Conservation (phyloP, 2,888 invertebrate species). For the Phanerotoma sp. region DNA sequence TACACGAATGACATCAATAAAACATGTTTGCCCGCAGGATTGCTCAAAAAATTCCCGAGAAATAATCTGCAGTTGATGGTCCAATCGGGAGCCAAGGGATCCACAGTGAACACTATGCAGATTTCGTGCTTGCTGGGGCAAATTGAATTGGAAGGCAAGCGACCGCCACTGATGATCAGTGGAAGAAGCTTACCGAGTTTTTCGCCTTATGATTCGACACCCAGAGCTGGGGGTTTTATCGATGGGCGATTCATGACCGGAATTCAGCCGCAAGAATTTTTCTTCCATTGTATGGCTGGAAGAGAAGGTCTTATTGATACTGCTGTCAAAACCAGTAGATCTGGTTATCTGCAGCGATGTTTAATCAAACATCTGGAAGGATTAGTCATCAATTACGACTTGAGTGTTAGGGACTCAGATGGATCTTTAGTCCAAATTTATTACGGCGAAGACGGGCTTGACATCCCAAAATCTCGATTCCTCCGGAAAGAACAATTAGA, state of each 20-base stretch:
- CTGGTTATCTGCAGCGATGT: slow-evolving; percentile 87
- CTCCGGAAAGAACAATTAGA: slow-evolving; percentile 73
- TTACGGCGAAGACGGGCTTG: slow-evolving; percentile 93
- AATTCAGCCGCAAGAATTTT: slow-evolving; percentile 97
- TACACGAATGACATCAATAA: slow-evolving; percentile 90
- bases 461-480: slow-evolving; percentile 85
- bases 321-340: slow-evolving; percentile 98
- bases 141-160: slow-evolving; percentile 96
- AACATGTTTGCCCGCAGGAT: slow-evolving; percentile 79
- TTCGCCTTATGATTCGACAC: slow-evolving; percentile 80
- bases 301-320: slow-evolving; percentile 99
- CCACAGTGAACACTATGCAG: slow-evolving; percentile 96
- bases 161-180: slow-evolving; percentile 93
- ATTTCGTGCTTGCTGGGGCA: slow-evolving; percentile 97
- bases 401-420: slow-evolving; percentile 90
- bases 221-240: slow-evolving; percentile 94
- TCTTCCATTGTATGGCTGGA: slow-evolving; percentile 99
- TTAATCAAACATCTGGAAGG: slow-evolving; percentile 98
- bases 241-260: slow-evolving; percentile 97
- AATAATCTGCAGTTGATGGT: slow-evolving; percentile 99
- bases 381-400: slow-evolving; percentile 87
- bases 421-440: slow-evolving; percentile 84
- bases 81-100: slow-evolving; percentile 98
- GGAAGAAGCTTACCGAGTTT: slow-evolving; percentile 94
- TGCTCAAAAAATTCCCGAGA: slow-evolving; percentile 84